Percentiles rank a stretch among this genome's conserved stretches.
These are phyloP conservation scores for Drosophila putrida DNA, from an alignment of 2,888 invertebrate species.

Conservation along the genomic window DNA sequence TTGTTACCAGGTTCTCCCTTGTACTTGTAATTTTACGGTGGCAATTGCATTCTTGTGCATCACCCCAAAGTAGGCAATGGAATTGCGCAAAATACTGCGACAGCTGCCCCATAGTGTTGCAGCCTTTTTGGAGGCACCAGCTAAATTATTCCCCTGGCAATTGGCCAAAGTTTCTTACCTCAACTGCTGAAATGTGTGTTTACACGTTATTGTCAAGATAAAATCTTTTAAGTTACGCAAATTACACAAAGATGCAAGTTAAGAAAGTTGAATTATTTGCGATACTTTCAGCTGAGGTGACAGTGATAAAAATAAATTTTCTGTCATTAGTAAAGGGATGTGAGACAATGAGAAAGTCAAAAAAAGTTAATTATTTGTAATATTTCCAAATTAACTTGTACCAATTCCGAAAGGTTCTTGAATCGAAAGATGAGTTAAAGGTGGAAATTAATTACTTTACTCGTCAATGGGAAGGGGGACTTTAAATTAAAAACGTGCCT, in stretches of 20 bases:
- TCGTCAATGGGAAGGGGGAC: no score
- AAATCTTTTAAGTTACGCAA: constrained; percentile 13
- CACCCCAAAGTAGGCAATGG: constrained; percentile 54
- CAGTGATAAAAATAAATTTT: no score
- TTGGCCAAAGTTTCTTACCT: constrained; percentile 29
- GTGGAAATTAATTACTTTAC: no score
- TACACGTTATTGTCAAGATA: constrained; percentile 10
- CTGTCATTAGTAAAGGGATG: no score
- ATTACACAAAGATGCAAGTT: background rate
- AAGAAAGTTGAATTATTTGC: background rate
- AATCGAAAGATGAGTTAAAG: no score
- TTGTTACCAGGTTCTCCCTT: constrained; percentile 36
- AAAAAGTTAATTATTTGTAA: no score
- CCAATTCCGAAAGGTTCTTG: no score
- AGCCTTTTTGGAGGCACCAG: constrained; percentile 38
- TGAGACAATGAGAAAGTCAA: no score
- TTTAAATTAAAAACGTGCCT: no score
- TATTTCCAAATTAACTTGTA: no score
- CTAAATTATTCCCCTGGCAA: constrained; percentile 40
- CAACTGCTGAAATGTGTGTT: constrained; percentile 26
- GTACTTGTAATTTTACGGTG: constrained; percentile 11
- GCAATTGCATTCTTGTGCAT: constrained; percentile 48
- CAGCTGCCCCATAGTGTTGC: constrained; percentile 51
- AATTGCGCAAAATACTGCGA: constrained; percentile 57
- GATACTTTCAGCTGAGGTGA: no score